A percentile compares a stretch with the other conserved stretches of the same genome.
phyloP scores from a whole-genome alignment of 2,113 vertebrate genomes.

The Scomber japonicus region DNA sequence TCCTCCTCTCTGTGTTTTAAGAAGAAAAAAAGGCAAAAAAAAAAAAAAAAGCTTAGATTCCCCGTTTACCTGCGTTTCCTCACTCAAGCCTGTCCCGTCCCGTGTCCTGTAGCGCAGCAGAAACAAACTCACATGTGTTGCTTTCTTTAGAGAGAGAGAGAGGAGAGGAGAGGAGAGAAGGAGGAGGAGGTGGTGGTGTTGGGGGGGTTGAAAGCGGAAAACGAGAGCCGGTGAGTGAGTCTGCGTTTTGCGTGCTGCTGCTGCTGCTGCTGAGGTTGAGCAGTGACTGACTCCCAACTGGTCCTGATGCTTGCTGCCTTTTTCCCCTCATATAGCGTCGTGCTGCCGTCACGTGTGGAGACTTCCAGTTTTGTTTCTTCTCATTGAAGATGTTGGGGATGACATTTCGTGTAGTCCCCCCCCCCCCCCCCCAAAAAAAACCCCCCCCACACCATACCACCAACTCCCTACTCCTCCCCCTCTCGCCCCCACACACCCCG shows the following conservation, averaged over 20 bases:
- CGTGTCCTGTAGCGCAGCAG: conserved; percentile 31
- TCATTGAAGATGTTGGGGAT: conserved; percentile 80
- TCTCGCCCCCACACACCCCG: too few species aligned
- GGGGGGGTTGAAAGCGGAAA: too few species aligned
- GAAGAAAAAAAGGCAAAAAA: neutral
- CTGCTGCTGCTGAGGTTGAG: conserved; percentile 68
- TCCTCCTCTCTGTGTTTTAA: conserved; percentile 25
- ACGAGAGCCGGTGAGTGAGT: conserved; percentile 30
- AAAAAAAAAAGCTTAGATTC: conserved; percentile 58
- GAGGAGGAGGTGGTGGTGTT: too few species aligned
- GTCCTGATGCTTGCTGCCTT: conserved; percentile 86
- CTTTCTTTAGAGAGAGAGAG: conserved; percentile 11
- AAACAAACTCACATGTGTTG: conserved; percentile 68
- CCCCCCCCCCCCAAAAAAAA: neutral
- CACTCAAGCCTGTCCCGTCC: conserved; percentile 42
- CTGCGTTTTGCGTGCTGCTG: conserved; percentile 57
- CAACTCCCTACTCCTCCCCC: neutral
- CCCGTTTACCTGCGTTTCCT: conserved; percentile 76
- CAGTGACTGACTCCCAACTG: conserved; percentile 75
- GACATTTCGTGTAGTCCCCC: conserved; percentile 68
- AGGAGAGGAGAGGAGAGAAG: neutral
- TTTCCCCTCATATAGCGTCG: conserved; percentile 81
- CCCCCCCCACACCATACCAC: too few species aligned
- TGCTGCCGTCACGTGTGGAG: conserved; percentile 85
- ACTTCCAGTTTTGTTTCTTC: conserved; percentile 68